These are phyloP conservation scores for Kryptolebias ocellatus DNA, from an alignment of 2,797 vertebrate genomes.

Conservation along the genomic window DNA sequence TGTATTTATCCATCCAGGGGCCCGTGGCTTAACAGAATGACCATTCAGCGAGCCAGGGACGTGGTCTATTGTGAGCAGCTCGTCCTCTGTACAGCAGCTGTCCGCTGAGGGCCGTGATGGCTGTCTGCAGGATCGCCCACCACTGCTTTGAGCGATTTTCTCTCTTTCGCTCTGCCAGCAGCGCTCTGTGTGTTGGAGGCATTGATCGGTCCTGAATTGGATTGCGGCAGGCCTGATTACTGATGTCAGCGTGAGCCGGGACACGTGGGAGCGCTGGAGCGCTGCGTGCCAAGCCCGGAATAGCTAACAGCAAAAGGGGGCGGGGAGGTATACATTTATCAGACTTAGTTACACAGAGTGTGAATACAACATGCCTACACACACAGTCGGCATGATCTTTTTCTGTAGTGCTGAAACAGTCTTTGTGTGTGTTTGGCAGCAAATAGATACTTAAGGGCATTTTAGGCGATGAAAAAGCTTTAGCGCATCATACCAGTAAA, in stretches of 20 bases:
- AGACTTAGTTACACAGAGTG: slow-evolving; percentile 57
- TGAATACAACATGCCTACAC: slow-evolving; percentile 56
- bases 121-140: slow-evolving; percentile 59
- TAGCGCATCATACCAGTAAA: slow-evolving; percentile 21
- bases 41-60: slow-evolving; percentile 42
- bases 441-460: slow-evolving; percentile 17
- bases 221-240: slow-evolving; percentile 78
- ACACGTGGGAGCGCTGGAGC: slow-evolving; percentile 69
- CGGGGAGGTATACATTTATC: slow-evolving; percentile 58
- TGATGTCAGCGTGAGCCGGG: slow-evolving; percentile 72
- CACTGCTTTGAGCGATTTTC: slow-evolving; percentile 59
- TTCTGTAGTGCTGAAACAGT: slow-evolving; percentile 15
- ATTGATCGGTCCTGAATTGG: slow-evolving; percentile 80
- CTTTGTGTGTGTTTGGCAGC: slow-evolving; percentile 27
- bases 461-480: slow-evolving; percentile 15
- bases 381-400: slow-evolving; percentile 19
- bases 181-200: slow-evolving; percentile 69
- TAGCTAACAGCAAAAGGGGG: not conserved
- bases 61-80: slow-evolving; percentile 48
- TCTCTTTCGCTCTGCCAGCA: slow-evolving; percentile 57
- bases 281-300: slow-evolving; percentile 51
- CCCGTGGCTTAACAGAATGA: slow-evolving; percentile 55
- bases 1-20: slow-evolving; percentile 44
- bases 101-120: slow-evolving; percentile 51
- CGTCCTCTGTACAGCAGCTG: slow-evolving; percentile 39